These are phyloP conservation scores for Linyphia triangularis DNA, from an alignment of 2,888 invertebrate genomes.

Conservation along the genomic window DNA sequence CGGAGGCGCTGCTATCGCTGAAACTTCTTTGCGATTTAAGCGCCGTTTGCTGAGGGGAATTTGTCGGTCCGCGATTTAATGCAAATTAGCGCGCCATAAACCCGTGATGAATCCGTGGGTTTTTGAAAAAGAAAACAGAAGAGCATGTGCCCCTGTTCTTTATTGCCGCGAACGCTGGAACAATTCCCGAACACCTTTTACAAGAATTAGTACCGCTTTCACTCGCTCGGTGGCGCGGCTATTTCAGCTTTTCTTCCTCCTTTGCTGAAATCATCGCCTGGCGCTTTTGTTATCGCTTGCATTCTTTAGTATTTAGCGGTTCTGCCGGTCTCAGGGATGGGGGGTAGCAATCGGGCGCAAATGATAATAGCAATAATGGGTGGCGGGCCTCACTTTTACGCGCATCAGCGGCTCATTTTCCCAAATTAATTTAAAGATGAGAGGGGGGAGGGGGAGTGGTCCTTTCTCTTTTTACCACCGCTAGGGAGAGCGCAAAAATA, in stretches of 20 bases:
- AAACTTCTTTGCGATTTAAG: slow-evolving; percentile 59
- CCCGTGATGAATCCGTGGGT: slow-evolving; percentile 67
- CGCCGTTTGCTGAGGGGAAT: slow-evolving; percentile 62
- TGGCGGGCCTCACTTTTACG: slow-evolving; percentile 50
- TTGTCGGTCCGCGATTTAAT: slow-evolving; percentile 61
- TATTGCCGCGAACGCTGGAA: slow-evolving; percentile 47
- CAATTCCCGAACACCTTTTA: slow-evolving; percentile 69
- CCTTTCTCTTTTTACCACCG: slow-evolving; percentile 63
- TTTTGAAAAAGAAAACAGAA: slow-evolving; percentile 50
- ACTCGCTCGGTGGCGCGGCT: slow-evolving; percentile 65
- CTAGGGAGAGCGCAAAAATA: slow-evolving; percentile 63
- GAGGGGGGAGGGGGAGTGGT: not conserved
- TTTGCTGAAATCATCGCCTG: slow-evolving; percentile 33
- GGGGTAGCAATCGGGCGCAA: slow-evolving; percentile 64
- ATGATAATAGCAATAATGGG: slow-evolving; percentile 68
- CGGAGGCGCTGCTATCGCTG: slow-evolving; percentile 13
- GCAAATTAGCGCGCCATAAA: slow-evolving; percentile 71
- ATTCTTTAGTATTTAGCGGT: slow-evolving; percentile 73
- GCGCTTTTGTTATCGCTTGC: slow-evolving; percentile 69
- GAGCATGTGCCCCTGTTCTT: slow-evolving; percentile 44
- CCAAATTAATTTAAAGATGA: slow-evolving; percentile 72
- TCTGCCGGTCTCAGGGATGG: slow-evolving; percentile 9
- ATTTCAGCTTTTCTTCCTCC: slow-evolving; percentile 19
- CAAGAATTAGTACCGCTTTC: slow-evolving; percentile 72
- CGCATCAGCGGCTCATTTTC: slow-evolving; percentile 69